These are phyloP conservation scores for Prenolepis imparis DNA, from an alignment of 2,888 invertebrate species.

Conservation along the genomic window DNA sequence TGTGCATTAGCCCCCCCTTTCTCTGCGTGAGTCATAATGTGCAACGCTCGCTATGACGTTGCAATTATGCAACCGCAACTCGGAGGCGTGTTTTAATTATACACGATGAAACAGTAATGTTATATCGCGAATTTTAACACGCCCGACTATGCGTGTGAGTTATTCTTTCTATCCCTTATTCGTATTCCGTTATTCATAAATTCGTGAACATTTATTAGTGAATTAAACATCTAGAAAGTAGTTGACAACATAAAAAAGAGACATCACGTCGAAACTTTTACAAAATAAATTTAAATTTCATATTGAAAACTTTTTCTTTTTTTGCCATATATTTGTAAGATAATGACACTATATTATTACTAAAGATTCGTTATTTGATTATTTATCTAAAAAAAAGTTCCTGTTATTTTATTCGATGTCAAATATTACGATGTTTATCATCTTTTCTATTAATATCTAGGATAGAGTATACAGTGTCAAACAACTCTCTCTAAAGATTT, in stretches of 20 bases:
- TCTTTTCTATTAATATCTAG: neutral
- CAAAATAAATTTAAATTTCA: neutral
- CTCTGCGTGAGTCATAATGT: conserved; percentile 39
- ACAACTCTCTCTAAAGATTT: neutral
- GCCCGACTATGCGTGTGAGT: neutral
- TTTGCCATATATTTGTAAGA: neutral
- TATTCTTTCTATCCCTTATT: conserved; percentile 28
- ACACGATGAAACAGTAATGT: conserved; percentile 42
- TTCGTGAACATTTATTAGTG: neutral
- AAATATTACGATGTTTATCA: neutral
- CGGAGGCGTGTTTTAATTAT: conserved; percentile 45
- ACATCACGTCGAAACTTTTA: neutral
- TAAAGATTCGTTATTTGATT: neutral
- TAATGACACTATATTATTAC: neutral
- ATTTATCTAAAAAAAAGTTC: neutral
- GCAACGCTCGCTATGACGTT: conserved; percentile 39
- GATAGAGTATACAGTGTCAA: neutral
- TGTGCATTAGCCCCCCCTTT: conserved; percentile 15
- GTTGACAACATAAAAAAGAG: neutral
- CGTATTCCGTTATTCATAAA: conserved; percentile 25
- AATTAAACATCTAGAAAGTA: neutral
- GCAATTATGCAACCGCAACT: conserved; percentile 46
- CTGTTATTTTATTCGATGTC: neutral
- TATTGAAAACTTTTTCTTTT: neutral
- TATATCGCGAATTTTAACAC: conserved; percentile 44